Conservation (phyloP, 2,888 invertebrate species). For the Scaeva pyrastri region DNA sequence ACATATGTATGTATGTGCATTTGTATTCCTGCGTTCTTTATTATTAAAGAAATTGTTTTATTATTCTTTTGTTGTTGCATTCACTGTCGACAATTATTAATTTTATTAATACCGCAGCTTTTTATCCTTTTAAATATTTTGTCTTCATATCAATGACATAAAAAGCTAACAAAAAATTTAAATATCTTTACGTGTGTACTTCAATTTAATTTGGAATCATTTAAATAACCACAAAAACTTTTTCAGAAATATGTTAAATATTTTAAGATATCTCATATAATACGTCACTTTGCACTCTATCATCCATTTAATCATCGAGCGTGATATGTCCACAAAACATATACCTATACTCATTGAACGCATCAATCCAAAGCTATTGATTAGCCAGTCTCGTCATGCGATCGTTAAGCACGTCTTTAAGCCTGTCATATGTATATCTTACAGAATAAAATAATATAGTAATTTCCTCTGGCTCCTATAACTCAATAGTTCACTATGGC, state of each 20-base stretch:
- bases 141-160: too few species aligned
- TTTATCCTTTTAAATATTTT: too few species aligned
- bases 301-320: constrained; percentile 13
- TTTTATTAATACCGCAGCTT: too few species aligned
- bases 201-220: too few species aligned
- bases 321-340: constrained; percentile 13
- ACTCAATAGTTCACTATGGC: constrained; percentile 38
- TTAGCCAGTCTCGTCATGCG: constrained; percentile 63
- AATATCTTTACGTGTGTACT: too few species aligned
- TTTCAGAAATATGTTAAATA: not conserved
- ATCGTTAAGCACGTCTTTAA: not conserved
- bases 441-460: constrained; percentile 29
- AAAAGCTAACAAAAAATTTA: too few species aligned
- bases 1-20: too few species aligned
- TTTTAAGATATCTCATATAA: not conserved
- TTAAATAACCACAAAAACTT: too few species aligned
- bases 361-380: constrained; percentile 24
- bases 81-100: too few species aligned
- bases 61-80: too few species aligned
- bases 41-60: too few species aligned
- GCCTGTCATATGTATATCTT: not conserved
- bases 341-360: constrained; percentile 37
- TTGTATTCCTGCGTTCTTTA: too few species aligned
- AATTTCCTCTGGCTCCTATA: not conserved
- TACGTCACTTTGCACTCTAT: not conserved